A percentile compares a stretch with the other conserved stretches of the same genome.
Conservation (phyloP, 2,797 vertebrate species). For the Okamejei kenojei region DNA sequence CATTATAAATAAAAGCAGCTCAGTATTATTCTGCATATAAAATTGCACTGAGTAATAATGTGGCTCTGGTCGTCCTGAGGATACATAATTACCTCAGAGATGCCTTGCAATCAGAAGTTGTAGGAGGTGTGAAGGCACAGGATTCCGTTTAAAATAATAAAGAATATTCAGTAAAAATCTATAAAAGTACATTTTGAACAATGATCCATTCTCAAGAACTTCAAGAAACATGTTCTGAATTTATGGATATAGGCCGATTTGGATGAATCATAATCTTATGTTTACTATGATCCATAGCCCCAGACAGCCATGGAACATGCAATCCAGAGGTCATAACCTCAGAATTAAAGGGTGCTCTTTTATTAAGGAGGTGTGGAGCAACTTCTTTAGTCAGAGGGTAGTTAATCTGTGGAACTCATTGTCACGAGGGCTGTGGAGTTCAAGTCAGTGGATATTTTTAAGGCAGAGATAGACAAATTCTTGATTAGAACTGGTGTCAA, state of each 20-base stretch:
- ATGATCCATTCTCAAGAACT: neutral
- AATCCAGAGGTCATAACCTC: neutral
- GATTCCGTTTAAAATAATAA: conserved; percentile 3
- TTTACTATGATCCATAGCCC: too few relatives aligned
- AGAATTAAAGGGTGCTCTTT: too few relatives aligned
- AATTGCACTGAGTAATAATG: neutral
- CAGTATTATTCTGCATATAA: neutral
- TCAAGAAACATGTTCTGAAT: conserved; percentile 9
- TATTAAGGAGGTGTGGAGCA: too few relatives aligned
- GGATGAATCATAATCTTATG: neutral
- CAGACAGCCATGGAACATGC: neutral
- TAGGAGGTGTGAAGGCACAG: neutral
- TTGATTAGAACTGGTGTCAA: too few relatives aligned
- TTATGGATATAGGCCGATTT: neutral
- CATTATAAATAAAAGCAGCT: too few relatives aligned
- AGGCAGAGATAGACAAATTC: too few relatives aligned
- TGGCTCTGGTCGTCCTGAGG: neutral
- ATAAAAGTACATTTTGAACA: neutral
- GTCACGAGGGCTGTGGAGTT: too few relatives aligned
- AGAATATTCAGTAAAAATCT: neutral
- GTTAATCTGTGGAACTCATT: too few relatives aligned
- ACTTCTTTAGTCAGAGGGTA: too few relatives aligned
- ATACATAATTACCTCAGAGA: neutral
- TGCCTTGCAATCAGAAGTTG: neutral
- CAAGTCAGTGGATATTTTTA: too few relatives aligned